A percentile compares a stretch with the other conserved stretches of the same genome.
Conservation (phyloP, 2,888 invertebrate species). For the Elysia crispata region DNA sequence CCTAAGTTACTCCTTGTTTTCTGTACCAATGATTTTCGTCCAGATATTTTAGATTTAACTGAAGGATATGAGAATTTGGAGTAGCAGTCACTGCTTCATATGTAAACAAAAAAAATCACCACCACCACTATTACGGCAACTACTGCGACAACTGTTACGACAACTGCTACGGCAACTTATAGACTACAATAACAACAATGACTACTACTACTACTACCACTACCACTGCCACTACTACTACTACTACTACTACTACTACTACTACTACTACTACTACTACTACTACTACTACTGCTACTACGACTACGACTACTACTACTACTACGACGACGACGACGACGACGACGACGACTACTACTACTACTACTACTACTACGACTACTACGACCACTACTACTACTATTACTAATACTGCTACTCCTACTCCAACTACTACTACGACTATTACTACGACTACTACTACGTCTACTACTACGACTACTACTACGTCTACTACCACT, state of each 20-base stretch:
- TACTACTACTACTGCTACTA: constrained; percentile 35
- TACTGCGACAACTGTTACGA: no score
- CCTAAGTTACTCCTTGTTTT: no score
- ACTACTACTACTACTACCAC: constrained; percentile 22
- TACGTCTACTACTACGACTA: constrained; percentile 12
- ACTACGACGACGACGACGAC: constrained; percentile 23
- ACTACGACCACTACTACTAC: constrained; percentile 33
- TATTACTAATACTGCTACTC: constrained; percentile 35
- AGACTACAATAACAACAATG: no score
- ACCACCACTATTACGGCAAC: no score
- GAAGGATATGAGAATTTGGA: no score
- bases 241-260: constrained; percentile 32
- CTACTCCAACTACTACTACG: constrained; percentile 31
- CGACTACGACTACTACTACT: constrained; percentile 34
- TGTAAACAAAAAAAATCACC: no score
- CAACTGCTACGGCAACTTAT: no score
- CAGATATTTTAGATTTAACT: no score
- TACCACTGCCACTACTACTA: constrained; percentile 31
- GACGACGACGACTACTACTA: constrained; percentile 34
- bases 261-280: constrained; percentile 36
- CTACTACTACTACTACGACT: constrained; percentile 37
- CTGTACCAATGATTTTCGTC: no score
- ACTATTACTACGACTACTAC: constrained; percentile 16
- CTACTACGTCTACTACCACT: constrained; percentile 18
- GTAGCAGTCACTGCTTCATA: no score